Evolutionary conservation across 53 echinoderm and acorn worm species (phyloP).

Genomic region (Astropecten irregularis): DNA sequence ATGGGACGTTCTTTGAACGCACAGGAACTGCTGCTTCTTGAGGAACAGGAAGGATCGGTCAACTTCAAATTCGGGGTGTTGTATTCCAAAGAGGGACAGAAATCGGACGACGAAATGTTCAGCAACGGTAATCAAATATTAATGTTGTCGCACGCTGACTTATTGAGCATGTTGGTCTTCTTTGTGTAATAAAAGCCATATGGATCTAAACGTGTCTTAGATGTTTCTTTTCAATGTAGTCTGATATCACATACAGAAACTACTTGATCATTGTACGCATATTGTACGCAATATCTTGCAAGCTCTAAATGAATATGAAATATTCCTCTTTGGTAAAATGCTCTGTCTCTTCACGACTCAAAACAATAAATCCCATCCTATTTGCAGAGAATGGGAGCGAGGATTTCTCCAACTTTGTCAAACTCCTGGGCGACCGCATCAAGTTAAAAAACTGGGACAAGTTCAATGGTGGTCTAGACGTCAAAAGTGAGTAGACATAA

Average conservation of each 20-base stretch:
- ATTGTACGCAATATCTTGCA: no score
- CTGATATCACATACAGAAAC: no score
- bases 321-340: no score
- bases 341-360: no score
- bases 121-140: conserved; percentile 97
- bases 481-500: conserved; percentile 77
- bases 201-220: no score
- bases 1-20: no score
- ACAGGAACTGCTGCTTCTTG: conserved; percentile 89
- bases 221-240: no score
- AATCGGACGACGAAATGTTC: conserved; percentile 96
- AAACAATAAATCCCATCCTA: neutral
- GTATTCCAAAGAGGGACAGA: conserved; percentile 85
- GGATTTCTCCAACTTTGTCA: conserved; percentile 73
- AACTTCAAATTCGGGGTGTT: conserved; percentile 98
- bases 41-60: conserved; percentile 96
- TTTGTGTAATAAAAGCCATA: no score
- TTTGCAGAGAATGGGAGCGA: conserved; percentile 79
- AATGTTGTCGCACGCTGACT: no score
- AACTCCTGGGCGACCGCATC: conserved; percentile 72
- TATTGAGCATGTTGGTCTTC: no score
- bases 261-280: no score
- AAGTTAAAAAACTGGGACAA: conserved; percentile 89
- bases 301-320: no score
- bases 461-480: conserved; percentile 92